phyloP scores from a whole-genome alignment of 2,888 invertebrate genomes.

The Cephus spinipes region DNA sequence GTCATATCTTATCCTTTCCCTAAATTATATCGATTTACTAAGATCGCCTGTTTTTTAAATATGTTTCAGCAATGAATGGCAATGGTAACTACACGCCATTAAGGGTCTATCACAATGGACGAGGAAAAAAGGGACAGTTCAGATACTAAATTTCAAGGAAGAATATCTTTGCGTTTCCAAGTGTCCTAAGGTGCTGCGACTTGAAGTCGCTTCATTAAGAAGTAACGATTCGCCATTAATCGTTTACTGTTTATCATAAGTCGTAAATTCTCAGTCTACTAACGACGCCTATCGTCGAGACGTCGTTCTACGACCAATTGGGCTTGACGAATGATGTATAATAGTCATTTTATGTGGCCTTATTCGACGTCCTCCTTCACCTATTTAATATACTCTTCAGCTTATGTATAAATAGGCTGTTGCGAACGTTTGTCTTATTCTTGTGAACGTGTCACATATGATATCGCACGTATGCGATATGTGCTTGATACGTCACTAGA shows the following conservation, averaged over 20 bases:
- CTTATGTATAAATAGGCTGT: background rate
- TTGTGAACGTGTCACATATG: background rate
- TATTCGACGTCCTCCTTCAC: background rate
- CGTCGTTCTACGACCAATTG: background rate
- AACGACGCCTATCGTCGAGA: background rate
- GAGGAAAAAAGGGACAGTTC: slow-evolving; percentile 85
- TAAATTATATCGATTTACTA: background rate
- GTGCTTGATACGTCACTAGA: background rate
- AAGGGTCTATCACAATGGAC: slow-evolving; percentile 84
- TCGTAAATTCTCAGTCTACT: background rate
- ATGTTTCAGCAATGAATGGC: slow-evolving; percentile 72
- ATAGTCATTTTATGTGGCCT: background rate
- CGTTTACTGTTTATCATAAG: background rate
- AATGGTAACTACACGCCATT: slow-evolving; percentile 83
- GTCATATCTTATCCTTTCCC: background rate
- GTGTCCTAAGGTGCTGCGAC: background rate
- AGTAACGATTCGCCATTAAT: background rate
- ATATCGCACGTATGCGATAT: background rate
- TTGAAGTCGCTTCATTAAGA: slow-evolving; percentile 12
- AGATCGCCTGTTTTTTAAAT: background rate
- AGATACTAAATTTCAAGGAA: slow-evolving; percentile 72
- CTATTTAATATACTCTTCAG: background rate
- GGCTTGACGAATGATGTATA: background rate
- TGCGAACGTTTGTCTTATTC: background rate
- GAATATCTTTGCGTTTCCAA: background rate